These are phyloP conservation scores for Genyomyrus donnyi DNA, from an alignment of 2,113 vertebrate genomes.

Conservation along the genomic window DNA sequence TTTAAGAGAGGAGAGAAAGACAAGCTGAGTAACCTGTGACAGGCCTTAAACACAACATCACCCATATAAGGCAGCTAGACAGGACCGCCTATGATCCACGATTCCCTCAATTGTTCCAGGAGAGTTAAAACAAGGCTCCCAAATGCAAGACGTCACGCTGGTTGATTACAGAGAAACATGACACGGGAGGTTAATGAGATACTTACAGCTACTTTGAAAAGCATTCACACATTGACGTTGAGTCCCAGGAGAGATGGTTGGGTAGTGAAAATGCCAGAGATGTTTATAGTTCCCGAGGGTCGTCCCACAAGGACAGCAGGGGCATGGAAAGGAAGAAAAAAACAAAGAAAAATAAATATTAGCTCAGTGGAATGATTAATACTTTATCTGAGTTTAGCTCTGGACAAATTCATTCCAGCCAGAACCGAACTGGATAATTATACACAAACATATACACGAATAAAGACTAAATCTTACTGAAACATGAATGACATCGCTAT, in stretches of 20 bases:
- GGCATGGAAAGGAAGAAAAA: background rate
- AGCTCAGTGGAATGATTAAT: background rate
- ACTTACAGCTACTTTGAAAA: constrained; percentile 56
- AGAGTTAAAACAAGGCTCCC: background rate
- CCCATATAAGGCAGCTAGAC: background rate
- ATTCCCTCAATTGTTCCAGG: background rate
- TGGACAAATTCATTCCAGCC: background rate
- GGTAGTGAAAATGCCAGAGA: background rate
- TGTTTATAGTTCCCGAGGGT: constrained; percentile 21
- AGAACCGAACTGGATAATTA: too few species aligned
- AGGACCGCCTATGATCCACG: background rate
- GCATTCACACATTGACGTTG: constrained; percentile 16
- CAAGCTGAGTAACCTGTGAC: background rate
- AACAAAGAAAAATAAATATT: background rate
- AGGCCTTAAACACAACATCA: background rate
- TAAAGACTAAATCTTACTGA: background rate
- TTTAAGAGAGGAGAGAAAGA: background rate
- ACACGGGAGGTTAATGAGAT: background rate
- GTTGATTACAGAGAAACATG: background rate
- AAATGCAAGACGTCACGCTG: background rate
- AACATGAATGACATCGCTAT: background rate
- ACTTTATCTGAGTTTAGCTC: background rate
- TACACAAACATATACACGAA: background rate
- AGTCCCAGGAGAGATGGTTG: constrained; percentile 6
- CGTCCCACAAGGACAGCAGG: background rate